Conservation (phyloP, 2,888 invertebrate genomes). For the Microplitis deprimator region DNA sequence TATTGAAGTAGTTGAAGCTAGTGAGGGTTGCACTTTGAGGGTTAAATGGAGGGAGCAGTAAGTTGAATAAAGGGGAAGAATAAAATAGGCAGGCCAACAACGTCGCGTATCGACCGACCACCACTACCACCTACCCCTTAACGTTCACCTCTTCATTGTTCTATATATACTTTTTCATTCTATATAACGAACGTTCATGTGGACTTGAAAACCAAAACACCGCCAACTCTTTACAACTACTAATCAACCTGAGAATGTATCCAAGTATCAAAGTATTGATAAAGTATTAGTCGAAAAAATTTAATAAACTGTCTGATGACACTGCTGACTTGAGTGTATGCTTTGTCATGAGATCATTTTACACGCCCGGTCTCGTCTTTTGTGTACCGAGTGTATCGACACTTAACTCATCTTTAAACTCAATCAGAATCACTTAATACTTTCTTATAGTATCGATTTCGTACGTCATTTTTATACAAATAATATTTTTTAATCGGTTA, state of each 20-base stretch:
- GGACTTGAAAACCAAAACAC: slow-evolving; percentile 1
- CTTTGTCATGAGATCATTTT: slow-evolving; percentile 38
- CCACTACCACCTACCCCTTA: slow-evolving; percentile 8
- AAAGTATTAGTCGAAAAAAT: background rate
- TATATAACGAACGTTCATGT: background rate
- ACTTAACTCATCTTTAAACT: background rate
- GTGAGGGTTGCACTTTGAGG: slow-evolving; percentile 5
- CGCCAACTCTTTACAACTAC: background rate
- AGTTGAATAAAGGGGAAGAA: slow-evolving; percentile 35
- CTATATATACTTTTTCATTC: background rate
- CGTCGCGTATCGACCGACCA: slow-evolving; percentile 47
- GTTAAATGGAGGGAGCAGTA: slow-evolving; percentile 17
- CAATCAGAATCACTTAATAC: background rate
- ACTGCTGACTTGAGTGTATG: slow-evolving; percentile 45
- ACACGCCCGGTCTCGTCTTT: background rate
- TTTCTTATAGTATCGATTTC: background rate
- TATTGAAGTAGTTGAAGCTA: background rate
- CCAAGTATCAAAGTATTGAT: too few relatives aligned
- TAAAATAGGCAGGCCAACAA: slow-evolving; percentile 40
- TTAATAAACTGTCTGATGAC: slow-evolving; percentile 43
- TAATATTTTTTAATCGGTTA: too few relatives aligned
- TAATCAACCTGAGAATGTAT: too few relatives aligned
- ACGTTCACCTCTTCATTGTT: background rate
- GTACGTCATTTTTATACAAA: background rate
- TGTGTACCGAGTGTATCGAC: background rate